These are phyloP conservation scores for Felis chaus DNA, from an alignment of 2,113 vertebrate genomes.

Conservation along the genomic window DNA sequence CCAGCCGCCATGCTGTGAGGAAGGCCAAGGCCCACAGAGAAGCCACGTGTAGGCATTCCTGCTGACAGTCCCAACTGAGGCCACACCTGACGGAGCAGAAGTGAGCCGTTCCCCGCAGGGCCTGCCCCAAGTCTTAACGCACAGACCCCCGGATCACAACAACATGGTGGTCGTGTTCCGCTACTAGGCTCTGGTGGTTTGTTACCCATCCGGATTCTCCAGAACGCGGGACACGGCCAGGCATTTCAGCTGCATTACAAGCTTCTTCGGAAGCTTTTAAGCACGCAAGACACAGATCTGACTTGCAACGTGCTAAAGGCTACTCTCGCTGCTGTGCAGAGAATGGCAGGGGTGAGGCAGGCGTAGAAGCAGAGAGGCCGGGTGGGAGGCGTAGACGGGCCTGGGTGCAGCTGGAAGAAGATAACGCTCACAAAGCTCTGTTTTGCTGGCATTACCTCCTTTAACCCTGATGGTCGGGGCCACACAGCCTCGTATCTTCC, in stretches of 20 bases:
- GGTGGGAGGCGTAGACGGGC: too few species aligned
- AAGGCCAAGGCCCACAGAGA: neutral
- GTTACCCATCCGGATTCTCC: neutral
- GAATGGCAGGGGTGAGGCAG: neutral
- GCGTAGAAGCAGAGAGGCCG: neutral
- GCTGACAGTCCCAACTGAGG: neutral
- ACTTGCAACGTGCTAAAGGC: neutral
- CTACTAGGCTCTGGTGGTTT: neutral
- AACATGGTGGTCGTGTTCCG: too few species aligned
- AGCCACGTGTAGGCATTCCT: neutral
- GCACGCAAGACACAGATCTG: neutral
- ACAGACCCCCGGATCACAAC: neutral
- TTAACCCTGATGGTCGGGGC: neutral
- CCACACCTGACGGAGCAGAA: neutral
- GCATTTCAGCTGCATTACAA: neutral
- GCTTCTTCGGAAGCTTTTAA: neutral
- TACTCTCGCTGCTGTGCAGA: neutral
- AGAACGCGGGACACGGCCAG: neutral
- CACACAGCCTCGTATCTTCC: neutral
- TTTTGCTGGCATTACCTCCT: neutral
- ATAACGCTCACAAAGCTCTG: rapidly evolving
- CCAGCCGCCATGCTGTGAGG: neutral
- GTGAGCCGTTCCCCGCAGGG: neutral
- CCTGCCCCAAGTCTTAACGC: neutral
- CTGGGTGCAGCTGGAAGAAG: neutral